Evolutionary conservation across 1,140 invertebrate genomes (phyloP).

Genomic region (Drosophila orena): DNA sequence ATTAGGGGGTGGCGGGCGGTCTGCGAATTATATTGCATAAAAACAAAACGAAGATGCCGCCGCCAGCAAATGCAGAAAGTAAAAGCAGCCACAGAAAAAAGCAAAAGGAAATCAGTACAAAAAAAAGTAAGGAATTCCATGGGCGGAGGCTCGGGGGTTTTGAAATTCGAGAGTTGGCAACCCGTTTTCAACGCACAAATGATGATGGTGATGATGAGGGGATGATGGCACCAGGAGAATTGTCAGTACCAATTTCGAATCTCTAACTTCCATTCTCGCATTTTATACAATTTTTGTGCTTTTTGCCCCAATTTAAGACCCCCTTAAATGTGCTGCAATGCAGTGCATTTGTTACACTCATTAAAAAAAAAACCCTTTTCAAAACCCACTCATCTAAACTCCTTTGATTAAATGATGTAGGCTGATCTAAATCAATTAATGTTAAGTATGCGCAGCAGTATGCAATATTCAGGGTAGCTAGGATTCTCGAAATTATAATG

Average conservation of each 20-base stretch:
- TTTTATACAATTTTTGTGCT: conserved; percentile 20
- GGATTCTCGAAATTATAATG: not conserved
- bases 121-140: conserved; percentile 2
- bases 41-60: conserved; percentile 64
- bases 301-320: conserved; percentile 70
- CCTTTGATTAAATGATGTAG: too few species aligned
- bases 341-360: conserved; percentile 3
- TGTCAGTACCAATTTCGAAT: conserved; percentile 57
- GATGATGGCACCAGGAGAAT: conserved; percentile 53
- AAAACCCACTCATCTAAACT: not conserved
- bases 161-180: conserved; percentile 15
- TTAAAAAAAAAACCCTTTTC: not conserved
- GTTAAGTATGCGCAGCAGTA: too few species aligned
- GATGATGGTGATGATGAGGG: conserved; percentile 13
- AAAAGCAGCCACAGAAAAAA: conserved; percentile 18
- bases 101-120: conserved; percentile 10
- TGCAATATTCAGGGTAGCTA: not conserved
- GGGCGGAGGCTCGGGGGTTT: not conserved
- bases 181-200: conserved; percentile 31
- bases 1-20: conserved; percentile 4
- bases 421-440: too few species aligned
- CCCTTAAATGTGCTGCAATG: conserved; percentile 20
- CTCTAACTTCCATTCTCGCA: conserved; percentile 39
- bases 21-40: conserved; percentile 66
- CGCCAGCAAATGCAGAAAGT: conserved; percentile 27